phyloP scores from a whole-genome alignment of 2,113 vertebrate genomes.

The human region DNA sequence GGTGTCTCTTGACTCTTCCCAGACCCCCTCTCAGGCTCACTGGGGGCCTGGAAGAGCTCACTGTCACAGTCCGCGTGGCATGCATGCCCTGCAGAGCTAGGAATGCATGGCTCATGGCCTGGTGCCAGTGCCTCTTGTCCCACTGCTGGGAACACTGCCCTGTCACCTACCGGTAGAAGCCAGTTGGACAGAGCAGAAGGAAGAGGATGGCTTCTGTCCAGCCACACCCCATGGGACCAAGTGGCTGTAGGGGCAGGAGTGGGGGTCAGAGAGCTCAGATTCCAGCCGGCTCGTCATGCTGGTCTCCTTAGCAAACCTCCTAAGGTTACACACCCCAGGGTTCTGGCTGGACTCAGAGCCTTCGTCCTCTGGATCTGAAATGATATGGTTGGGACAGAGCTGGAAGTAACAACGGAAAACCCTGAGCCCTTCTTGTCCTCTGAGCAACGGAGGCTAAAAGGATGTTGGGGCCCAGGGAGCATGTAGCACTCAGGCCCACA shows the following conservation, averaged over 20 bases:
- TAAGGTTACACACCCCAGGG: neutral
- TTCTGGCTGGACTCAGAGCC: neutral
- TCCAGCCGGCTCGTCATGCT: neutral
- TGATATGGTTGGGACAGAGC: neutral
- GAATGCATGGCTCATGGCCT: neutral
- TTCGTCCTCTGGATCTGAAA: neutral
- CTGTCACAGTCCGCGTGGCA: neutral
- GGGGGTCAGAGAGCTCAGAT: neutral
- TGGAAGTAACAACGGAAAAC: neutral
- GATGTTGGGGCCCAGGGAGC: no score
- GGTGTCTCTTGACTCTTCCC: neutral
- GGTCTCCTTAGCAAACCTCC: neutral
- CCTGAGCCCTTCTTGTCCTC: neutral
- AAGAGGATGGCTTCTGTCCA: neutral
- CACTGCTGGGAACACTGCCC: neutral
- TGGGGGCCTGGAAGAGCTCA: neutral
- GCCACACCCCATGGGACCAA: neutral
- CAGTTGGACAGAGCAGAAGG: neutral
- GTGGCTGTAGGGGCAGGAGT: neutral
- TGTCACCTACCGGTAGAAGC: neutral
- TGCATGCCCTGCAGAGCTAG: neutral
- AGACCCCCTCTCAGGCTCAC: fast-evolving
- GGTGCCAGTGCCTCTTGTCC: neutral
- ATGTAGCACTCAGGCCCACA: fast-evolving
- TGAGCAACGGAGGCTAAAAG: neutral